Evolutionary conservation across 2,797 vertebrate species (phyloP), one percentile per base, ranked within the genome.

Genomic region (Diceros bicornis): DNA sequence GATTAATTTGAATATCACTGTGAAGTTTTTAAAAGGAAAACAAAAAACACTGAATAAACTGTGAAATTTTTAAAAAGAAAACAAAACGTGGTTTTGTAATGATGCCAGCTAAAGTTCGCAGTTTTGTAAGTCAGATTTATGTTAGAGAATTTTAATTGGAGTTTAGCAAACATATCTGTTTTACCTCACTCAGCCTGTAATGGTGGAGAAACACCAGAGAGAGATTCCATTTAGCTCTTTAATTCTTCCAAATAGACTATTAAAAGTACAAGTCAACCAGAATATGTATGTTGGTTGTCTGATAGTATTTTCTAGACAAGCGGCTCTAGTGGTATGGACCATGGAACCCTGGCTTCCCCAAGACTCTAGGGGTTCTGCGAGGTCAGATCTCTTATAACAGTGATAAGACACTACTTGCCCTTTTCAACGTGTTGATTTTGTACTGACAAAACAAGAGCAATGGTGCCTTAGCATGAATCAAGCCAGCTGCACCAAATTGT

Each of bases 11-110:
- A 69, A 37, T 83, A 81, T 41, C 16, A 74, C 13, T 7, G 0
- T 50, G 55, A 77, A 13, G 3, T 50, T 89, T 94, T 69, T 69
- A 21, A 77, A 89, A 81, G 57, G 27, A 89, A 94, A 91, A 72
- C 4, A 88, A 59, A 78, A 59, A 41, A 41, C 41, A 41, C 41
- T 41, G 41, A 41, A 37, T 83, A 81, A 20, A 74, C 13, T 7
- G 0, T 50, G 55, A 77, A 13, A 2, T 50, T 89, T 94, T 69
- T 64, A 21, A 77, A 89, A 81, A 50, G 23, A 89, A 94, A 91
- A 72, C 4, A 88, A 59, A 78, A 59, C 10, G 88, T 32, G 13
- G 4, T 93, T 92, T 94, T 87, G 9, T 94, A 84, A 62, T 82
- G 23, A 92, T 94, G 78, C 34, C n/a, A 23, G 57, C 32, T 32